Base-by-base conservation (phyloP, 2,797 vertebrate genomes). In the Sciurus carolinensis region DNA sequence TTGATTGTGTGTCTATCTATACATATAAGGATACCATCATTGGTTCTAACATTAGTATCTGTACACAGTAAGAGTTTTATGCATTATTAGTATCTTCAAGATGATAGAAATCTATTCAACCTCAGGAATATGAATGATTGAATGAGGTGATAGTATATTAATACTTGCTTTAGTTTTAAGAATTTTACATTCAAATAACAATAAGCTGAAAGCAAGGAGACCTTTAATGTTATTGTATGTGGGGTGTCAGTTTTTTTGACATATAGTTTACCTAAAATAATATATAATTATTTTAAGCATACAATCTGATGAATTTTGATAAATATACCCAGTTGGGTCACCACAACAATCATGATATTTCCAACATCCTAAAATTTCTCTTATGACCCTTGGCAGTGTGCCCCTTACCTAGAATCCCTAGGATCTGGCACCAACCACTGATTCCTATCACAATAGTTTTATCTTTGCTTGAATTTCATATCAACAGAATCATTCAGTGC, bases 111-210 rank as follows among this genome's bases (percentile, higher is more conserved):
- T 72, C 26, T 71, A 47, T 59, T 59, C 75, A 44, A 26, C 20
- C 12, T 81, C 50, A 86, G 20, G 52, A 94, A 95, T 71, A n/a
- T 22, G 77, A 36, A 59, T 39, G 83, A 30, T 4, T 42, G 59
- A 57, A 42, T 17, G 18, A 71, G 17, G 28, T 39, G 6, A 62
- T 42, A 39, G 1, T 66, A 7, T 57, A 59, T n/a, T 95, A 47
- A 69, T 66, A 82, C 22, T 83, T 83, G 88, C 7, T 84, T 84
- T 36, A 62, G 6, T 95, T 90, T 94, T 57, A 76, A 87, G 36
- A 87, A 71, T 64, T 94, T 80, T 67, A 33, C 24, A 72, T 85
- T 72, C 88, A 73, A 91, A 59, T 88, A 67, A 30, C 42, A 39
- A 28, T 18, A 52, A 69, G 13, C 89, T 71, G 73, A 88, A 81